Evolutionary conservation across 2,113 vertebrate genomes (phyloP).

Genomic region (Piaya cayana): DNA sequence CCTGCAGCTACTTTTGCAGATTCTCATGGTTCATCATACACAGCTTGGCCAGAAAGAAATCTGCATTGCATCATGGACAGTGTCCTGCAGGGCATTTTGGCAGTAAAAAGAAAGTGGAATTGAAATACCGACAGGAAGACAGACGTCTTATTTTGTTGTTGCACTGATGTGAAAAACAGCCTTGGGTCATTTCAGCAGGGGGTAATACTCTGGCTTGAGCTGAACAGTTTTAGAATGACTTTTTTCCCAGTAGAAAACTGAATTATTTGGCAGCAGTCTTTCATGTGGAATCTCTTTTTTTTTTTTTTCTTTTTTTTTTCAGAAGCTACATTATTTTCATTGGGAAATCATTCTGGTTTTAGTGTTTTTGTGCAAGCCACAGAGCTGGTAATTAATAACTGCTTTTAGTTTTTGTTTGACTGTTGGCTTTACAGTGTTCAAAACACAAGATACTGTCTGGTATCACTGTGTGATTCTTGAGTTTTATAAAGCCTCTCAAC

Average conservation of each 20-base stretch:
- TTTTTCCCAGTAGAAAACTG: conserved; percentile 16
- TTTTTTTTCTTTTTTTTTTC: not conserved
- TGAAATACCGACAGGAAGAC: not conserved
- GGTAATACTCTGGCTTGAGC: not conserved
- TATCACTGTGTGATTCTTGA: not conserved
- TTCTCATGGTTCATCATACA: not conserved
- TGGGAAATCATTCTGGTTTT: not conserved
- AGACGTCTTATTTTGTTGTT: conserved; percentile 16
- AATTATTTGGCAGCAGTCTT: conserved; percentile 23
- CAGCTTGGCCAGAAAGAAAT: not conserved
- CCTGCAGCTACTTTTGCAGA: not conserved
- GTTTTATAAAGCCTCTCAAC: not conserved
- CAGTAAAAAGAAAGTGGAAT: not conserved
- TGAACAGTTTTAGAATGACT: conserved; percentile 3
- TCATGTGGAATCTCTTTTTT: not conserved
- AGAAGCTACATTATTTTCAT: not conserved
- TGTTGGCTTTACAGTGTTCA: not conserved
- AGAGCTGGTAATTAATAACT: not conserved
- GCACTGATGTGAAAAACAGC: conserved; percentile 12
- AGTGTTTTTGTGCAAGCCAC: not conserved
- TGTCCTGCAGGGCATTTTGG: not conserved
- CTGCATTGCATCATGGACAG: not conserved
- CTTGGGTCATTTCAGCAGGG: conserved; percentile 13
- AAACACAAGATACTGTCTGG: not conserved
- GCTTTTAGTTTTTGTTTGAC: not conserved